Base-by-base conservation (phyloP, 2,113 vertebrate species). In the Amia ocellicauda region DNA sequence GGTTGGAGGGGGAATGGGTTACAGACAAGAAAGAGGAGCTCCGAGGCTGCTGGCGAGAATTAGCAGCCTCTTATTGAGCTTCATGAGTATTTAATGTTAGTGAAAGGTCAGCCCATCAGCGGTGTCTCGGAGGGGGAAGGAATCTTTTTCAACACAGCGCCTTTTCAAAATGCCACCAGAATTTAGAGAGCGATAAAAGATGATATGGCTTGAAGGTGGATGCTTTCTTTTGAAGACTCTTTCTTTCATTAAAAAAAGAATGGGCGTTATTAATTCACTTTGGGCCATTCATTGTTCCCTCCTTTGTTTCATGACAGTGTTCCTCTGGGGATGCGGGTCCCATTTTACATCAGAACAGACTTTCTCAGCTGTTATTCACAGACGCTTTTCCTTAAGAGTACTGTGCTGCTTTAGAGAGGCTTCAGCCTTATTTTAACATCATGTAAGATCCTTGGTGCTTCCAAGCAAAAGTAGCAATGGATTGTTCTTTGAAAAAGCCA, bases 1-100 rank as follows among this genome's bases (percentile, higher is more conserved):
- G 31, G 43, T 69, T 20, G 64, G 68, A 67, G 63, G 70, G 65
- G 61, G 72, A 70, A 69, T 66, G 69, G 60, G 67, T 69, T 73
- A 62, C 73, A 66, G 58, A 62, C 62, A 62, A 59, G 71, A 61
- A 57, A 55, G 68, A 49, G 67, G 56, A 65, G 9, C 29, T 41
- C 58, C 16, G 52, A 7, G 26, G 57, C 20, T 59, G 58, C 61
- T 65, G 64, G 68, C 24, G 3, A 17, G 16, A 57, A 24, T 42
- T 57, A 19, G 54, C 28, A 28, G 20, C 20, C 43, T 19, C 14
- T 51, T 14, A n/a, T 58, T 27, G 2, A 22, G 63, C 68, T 63
- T 52, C 24, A 24, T 54, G 58, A 71, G 64, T 73, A n/a, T 70
- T 74, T 69, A n/a, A 68, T 72, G 67, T 69, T 19, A 52, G 47